A percentile compares a stretch with the other conserved stretches of the same genome.
Evolutionary conservation across 2,113 vertebrate species (phyloP).

Genomic region (Cyanoderma ruficeps): DNA sequence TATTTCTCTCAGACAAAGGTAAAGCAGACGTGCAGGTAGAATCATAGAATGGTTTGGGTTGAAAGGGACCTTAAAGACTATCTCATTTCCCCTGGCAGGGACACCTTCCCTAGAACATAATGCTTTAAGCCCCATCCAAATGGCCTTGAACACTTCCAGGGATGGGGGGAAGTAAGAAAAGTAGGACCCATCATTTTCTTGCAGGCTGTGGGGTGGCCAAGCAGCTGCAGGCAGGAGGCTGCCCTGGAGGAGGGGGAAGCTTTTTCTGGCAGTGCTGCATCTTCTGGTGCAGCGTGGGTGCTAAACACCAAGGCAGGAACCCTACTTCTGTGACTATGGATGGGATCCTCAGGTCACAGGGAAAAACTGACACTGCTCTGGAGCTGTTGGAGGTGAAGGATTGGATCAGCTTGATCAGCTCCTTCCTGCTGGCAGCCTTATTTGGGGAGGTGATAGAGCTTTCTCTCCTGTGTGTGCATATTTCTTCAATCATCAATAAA

Average conservation of each 20-base stretch:
- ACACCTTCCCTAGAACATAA: neutral
- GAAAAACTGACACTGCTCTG: neutral
- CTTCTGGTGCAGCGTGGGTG: rapidly evolving
- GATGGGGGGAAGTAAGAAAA: neutral
- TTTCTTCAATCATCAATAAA: neutral
- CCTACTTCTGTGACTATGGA: rapidly evolving
- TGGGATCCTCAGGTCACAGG: neutral
- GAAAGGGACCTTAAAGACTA: neutral
- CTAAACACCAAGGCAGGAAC: neutral
- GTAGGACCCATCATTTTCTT: neutral
- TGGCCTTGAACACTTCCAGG: neutral
- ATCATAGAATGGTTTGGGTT: neutral
- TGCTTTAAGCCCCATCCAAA: neutral
- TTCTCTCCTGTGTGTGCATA: rapidly evolving
- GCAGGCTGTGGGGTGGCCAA: neutral
- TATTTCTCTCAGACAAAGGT: neutral
- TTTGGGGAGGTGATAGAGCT: neutral
- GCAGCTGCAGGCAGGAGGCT: neutral
- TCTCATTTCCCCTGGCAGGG: neutral
- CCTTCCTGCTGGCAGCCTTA: neutral
- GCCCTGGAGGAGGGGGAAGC: neutral
- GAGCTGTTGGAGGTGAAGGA: neutral
- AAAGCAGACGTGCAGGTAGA: neutral
- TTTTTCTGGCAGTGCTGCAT: neutral
- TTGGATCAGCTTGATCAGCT: neutral